Conservation (phyloP, 35 echinoderm and acorn worm genomes). For the Hemicentrotus pulcherrimus region DNA sequence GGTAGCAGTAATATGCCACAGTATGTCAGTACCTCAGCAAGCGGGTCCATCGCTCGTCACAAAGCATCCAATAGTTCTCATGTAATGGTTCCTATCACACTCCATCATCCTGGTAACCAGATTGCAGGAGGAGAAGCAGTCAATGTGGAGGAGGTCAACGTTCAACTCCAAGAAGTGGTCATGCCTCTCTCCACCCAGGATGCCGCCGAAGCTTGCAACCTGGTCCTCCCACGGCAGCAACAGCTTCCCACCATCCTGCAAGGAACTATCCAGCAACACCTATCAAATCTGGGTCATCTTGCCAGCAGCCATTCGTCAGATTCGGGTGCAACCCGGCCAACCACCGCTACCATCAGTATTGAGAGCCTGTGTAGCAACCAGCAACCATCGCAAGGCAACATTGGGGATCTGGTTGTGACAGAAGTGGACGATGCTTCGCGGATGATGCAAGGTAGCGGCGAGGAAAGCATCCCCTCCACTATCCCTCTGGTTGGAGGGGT, state of each 20-base stretch:
- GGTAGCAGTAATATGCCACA: background rate
- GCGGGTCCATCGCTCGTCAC: background rate
- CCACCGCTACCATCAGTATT: constrained; percentile 10
- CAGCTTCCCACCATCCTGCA: constrained; percentile 21
- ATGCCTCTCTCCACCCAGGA: constrained; percentile 28
- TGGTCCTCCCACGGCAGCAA: constrained; percentile 35
- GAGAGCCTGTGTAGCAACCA: constrained; percentile 41
- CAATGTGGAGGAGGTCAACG: constrained; percentile 45
- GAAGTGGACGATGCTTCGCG: background rate
- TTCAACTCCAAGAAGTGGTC: constrained; percentile 33
- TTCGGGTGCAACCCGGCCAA: background rate
- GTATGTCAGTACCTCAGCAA: background rate
- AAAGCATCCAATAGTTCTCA: background rate
- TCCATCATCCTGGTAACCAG: background rate
- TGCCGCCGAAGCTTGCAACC: background rate
- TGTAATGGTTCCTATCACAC: background rate
- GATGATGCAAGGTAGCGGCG: background rate
- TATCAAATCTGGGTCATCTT: background rate
- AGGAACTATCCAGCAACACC: background rate
- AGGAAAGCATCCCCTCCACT: background rate
- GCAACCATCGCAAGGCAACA: constrained; percentile 23
- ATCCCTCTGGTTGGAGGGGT: constrained; percentile 31
- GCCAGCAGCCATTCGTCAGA: background rate
- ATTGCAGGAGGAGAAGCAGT: background rate
- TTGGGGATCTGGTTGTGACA: background rate